Conservation (phyloP, 2,888 invertebrate genomes). For the Sinelater perroti region DNA sequence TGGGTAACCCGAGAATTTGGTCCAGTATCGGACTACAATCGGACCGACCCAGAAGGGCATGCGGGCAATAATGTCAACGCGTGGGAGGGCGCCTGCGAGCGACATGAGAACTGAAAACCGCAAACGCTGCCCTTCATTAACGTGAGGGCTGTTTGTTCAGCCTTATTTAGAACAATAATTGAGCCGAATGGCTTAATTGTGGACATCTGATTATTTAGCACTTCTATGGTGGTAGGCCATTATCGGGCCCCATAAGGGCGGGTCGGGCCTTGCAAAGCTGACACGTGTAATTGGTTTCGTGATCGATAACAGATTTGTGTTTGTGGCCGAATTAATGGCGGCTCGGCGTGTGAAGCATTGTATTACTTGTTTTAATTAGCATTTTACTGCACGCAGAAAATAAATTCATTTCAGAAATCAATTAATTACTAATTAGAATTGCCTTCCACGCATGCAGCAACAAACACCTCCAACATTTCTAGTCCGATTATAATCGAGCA, state of each 20-base stretch:
- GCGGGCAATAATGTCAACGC: conserved; percentile 44
- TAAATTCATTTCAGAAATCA: no score
- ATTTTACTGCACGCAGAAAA: no score
- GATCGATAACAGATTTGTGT: no score
- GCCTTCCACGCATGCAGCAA: no score
- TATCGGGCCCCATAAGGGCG: conserved; percentile 19
- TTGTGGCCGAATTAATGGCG: no score
- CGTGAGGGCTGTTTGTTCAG: conserved; percentile 46
- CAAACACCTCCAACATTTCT: no score
- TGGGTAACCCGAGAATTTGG: conserved; percentile 47
- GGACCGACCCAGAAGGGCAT: conserved; percentile 47
- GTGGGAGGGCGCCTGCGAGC: conserved; percentile 48
- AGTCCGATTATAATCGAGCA: no score
- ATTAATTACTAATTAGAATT: no score
- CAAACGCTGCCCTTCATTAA: conserved; percentile 41
- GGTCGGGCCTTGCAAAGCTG: no score
- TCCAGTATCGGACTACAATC: conserved; percentile 53
- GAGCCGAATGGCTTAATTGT: conserved; percentile 30
- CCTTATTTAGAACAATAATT: conserved; percentile 42
- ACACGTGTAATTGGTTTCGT: no score
- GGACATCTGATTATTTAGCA: conserved; percentile 34
- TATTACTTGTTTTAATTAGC: no score
- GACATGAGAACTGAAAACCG: conserved; percentile 43
- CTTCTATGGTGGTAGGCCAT: conserved; percentile 40
- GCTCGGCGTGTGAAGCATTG: no score